Base-by-base conservation (phyloP, 2,888 invertebrate species). In the Papilio gigon region DNA sequence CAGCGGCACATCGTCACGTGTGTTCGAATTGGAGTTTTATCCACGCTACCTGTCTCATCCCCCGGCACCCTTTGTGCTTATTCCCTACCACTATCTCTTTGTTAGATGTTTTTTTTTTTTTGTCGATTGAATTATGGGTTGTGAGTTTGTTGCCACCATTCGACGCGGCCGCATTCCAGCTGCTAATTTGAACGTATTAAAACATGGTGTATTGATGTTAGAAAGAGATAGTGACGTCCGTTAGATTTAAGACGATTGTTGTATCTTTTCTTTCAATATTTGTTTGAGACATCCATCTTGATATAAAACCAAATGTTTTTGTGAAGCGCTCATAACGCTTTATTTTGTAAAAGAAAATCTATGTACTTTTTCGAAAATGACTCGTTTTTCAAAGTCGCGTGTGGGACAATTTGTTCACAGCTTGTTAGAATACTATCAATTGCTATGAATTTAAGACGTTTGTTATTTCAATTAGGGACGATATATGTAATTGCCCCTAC, bases 31-130 rank as follows among this genome's bases (percentile, higher is more conserved):
- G 72, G 73, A 73, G 77, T 76, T 78, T 78, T 78, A 84, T 83
- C 79, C 74, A 76, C 81, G 86, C 88, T 90, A 90, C 90, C 90
- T 90, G 89, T 87, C 80, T 83, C 88, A 87, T 86, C 89, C 89
- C 89, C 82, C 83, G 87, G 84, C 75, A 72, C 76, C 85, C 83
- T 86, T 88, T 85, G 80, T 80, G 63, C 67, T 62, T 81, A 84
- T 86, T 89, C 86, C 85, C 79, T 71, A 76, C 72, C 70, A 74
- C 79, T 80, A 82, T 84, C 79, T 80, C 80, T 81, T 84, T 89
- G 83, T 86, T 86, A 73, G 74, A 73, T 81, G 83, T 85, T 85
- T 87, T 53, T 89, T 84, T 85, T 85, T 87, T 53, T 89, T 84
- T 84, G 75, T 77, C 80, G 83, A 89, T 90, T 84, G 83, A 88